A percentile compares a stretch with the other conserved stretches of the same genome.
Evolutionary conservation across 37 sponge, comb jelly and placozoan species (phyloP).

Genomic region (Oopsacas minuta): DNA sequence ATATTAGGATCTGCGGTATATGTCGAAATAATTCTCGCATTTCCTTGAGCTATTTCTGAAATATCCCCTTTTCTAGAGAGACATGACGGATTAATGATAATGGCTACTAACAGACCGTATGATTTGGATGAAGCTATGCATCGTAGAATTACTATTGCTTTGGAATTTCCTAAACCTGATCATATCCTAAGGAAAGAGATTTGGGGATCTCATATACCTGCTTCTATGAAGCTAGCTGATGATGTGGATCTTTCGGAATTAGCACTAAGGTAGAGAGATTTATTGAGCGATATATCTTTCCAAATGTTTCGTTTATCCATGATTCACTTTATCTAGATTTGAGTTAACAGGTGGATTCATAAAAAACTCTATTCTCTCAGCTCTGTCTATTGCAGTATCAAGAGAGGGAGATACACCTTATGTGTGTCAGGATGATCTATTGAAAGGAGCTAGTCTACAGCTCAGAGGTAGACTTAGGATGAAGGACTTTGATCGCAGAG

Average conservation of each 20-base stretch:
- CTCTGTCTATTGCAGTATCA: constrained; percentile 66
- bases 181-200: constrained; percentile 62
- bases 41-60: background rate
- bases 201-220: constrained; percentile 65
- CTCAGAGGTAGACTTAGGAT: constrained; percentile 71
- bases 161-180: constrained; percentile 77
- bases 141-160: constrained; percentile 57
- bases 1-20: too few relatives aligned
- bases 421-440: constrained; percentile 45
- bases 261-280: background rate
- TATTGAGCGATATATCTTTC: background rate
- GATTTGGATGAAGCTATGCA: constrained; percentile 83
- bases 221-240: constrained; percentile 46
- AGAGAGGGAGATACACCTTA: constrained; percentile 57
- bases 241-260: constrained; percentile 36
- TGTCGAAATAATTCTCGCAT: background rate
- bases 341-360: constrained; percentile 73
- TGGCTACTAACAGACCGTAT: constrained; percentile 77
- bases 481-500: constrained; percentile 73
- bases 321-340: constrained; percentile 25
- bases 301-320: background rate
- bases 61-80: too few relatives aligned
- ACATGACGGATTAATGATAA: constrained; percentile 71
- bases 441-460: constrained; percentile 64
- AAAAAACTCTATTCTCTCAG: constrained; percentile 69